These are phyloP conservation scores for Eriosoma lanigerum DNA, from an alignment of 1,140 invertebrate genomes.

Conservation along the genomic window DNA sequence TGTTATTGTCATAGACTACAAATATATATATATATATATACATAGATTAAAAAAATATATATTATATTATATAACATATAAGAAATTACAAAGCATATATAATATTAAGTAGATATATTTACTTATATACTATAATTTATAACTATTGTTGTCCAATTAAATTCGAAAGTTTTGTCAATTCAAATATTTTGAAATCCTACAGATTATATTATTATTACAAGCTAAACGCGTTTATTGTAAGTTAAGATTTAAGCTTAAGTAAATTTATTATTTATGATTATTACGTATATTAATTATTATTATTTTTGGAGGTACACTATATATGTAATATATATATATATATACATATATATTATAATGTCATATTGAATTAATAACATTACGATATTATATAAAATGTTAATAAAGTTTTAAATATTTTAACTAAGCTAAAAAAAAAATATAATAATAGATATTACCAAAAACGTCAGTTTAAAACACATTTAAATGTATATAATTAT, in stretches of 20 bases:
- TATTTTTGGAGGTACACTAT: conserved; percentile 24
- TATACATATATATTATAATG: too few species aligned
- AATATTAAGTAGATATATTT: neutral
- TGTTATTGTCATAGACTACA: too few species aligned
- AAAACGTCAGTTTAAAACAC: neutral
- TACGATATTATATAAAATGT: conserved; percentile 23
- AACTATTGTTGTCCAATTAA: too few species aligned
- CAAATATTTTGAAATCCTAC: conserved; percentile 34
- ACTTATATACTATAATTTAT: too few species aligned
- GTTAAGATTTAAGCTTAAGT: conserved; percentile 34
- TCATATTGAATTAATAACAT: too few species aligned
- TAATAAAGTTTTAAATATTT: conserved; percentile 27
- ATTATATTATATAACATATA: too few species aligned
- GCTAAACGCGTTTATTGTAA: neutral
- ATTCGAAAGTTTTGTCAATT: conserved; percentile 28
- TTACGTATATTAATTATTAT: conserved; percentile 4
- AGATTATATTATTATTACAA: conserved; percentile 15
- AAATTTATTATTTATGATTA: conserved; percentile 18
- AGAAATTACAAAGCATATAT: too few species aligned
- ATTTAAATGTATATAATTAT: neutral
- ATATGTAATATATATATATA: too few species aligned
- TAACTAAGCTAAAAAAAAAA: conserved; percentile 18
- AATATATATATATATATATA: neutral
- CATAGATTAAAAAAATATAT: conserved; percentile 13
- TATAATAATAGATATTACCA: too few species aligned